phyloP scores from a whole-genome alignment of 1,140 invertebrate genomes.

The Gonioctena quinquepunctata region DNA sequence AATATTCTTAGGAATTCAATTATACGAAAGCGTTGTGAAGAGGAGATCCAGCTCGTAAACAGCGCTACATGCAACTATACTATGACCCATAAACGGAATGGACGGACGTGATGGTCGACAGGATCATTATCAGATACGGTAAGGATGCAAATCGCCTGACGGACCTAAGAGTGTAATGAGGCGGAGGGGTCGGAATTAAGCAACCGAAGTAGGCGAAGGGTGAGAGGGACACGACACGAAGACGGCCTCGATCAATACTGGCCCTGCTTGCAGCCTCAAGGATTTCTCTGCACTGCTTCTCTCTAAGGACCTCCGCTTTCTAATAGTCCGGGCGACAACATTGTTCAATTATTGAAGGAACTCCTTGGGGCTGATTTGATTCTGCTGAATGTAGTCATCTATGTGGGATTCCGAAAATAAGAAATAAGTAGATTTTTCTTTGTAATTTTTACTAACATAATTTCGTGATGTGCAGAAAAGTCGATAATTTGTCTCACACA shows the following conservation, averaged over 20 bases:
- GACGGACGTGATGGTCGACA: conserved; percentile 32
- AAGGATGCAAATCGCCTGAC: conserved; percentile 36
- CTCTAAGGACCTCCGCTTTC: not conserved
- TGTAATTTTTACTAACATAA: no score
- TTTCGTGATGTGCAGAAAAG: no score
- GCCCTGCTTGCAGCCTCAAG: conserved; percentile 13
- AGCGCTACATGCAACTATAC: conserved; percentile 27
- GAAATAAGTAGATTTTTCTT: no score
- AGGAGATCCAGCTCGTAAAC: conserved; percentile 11
- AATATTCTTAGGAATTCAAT: conserved; percentile 27
- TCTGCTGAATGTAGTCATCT: no score
- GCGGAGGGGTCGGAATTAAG: conserved; percentile 51
- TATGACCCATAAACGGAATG: conserved; percentile 47
- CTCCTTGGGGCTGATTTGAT: no score
- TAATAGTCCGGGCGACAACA: not conserved
- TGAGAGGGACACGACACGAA: conserved; percentile 26
- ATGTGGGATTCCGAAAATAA: no score
- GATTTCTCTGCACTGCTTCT: conserved; percentile 11
- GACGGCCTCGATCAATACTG: conserved; percentile 48
- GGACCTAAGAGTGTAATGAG: conserved; percentile 51
- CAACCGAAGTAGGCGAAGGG: conserved; percentile 33
- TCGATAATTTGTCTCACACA: no score
- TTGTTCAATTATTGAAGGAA: no score
- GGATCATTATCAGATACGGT: conserved; percentile 43
- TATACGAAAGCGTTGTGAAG: conserved; percentile 15